Evolutionary conservation across 1,140 invertebrate genomes (phyloP), one percentile per base, ranked within the genome.

Genomic region (Teleogryllus occipitalis): DNA sequence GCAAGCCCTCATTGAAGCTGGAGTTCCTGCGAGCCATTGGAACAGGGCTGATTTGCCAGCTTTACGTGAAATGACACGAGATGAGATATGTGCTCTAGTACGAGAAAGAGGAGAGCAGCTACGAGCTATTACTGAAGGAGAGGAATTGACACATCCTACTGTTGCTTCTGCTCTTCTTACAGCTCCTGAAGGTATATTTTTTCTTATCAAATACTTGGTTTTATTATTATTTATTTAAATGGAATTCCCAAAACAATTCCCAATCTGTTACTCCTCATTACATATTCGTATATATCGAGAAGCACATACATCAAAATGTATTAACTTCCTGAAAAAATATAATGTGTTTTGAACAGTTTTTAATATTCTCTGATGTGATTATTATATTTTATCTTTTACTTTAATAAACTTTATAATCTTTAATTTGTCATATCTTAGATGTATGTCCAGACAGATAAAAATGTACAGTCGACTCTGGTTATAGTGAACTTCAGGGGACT

Each of bases 1-100:
- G 83, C 91, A 94, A 85, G 93, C 92, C 0, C 85, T 96, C 6
- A 93, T 95, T 76, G 91, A 94, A 83, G 92, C 92, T 5, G 92
- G 92, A 39, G 88, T 94, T 76, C 92, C 93, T 2, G 90, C 91
- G 2, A 90, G 89, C 80, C 89, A 92, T 81, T 94, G 93, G 92
- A 94, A 93, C 82, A 88, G 93, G 80, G 92, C 92, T 0, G 90
- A 93, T 82, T 88, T 93, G 81, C 90, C 90, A 10, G 88, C 89
- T 54, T 86, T 92, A 14, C 89, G 89, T 81, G 88, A 90, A 76
- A 85, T 92, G 78, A 89, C 88, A 81, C 87, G 88, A 49, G 88
- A 88, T 15, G 89, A 93, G 83, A 92, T 93, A 78, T 90, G 89
- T 81, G 86, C 89, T 75, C 83, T 93, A 79, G 90, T 93, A 2